Evolutionary conservation across 2,888 invertebrate species (phyloP), one percentile per base, ranked within the genome.

Genomic region (Neria commutata): DNA sequence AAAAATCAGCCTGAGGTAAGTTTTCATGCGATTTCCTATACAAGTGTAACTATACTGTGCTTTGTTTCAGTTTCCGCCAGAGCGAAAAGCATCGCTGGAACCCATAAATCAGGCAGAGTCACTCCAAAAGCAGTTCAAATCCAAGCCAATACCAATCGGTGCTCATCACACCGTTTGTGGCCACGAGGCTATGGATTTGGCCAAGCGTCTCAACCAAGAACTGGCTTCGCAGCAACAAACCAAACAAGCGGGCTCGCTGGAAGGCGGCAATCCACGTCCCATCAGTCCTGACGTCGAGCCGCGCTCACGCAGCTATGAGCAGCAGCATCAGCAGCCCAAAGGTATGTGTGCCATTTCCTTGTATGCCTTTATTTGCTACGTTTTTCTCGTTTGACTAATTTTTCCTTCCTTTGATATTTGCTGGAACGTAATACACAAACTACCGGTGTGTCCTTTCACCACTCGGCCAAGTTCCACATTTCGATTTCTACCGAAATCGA

Each of bases 111-210:
- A 23, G 11, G 14, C 48, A 11, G 54, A 55, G 14, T 57, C 67
- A 33, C 72, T 74, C 6, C 64, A 73, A 16, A 84, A 65, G 76
- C 82, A 86, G 69, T 67, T 85, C 17, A 86, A 87, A 29, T 90
- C 91, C 0, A 89, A 90, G 75, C 91, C 91, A 0, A 91, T 91
- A 74, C 90, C 91, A 2, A 91, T 91, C 56, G 81, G 81, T 1
- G 64, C 80, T 2, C 82, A 89, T 73, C 89, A 89, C 81, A 92
- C 91, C 11, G 91, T 91, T 52, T 88, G 90, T 68, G 92, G 91
- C 0, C 91, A 91, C 75, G 92, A 92, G 81, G 91, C 91, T 21
- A 88, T 89, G 68, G 85, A 90, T 66, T 78, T 92, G 61, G 91
- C 91, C 2, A 91, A 89, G 73, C 83, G 89, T 1, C 84, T 90